Evolutionary conservation across 1,140 invertebrate species (phyloP).

Genomic region (Scylla paramamosain): DNA sequence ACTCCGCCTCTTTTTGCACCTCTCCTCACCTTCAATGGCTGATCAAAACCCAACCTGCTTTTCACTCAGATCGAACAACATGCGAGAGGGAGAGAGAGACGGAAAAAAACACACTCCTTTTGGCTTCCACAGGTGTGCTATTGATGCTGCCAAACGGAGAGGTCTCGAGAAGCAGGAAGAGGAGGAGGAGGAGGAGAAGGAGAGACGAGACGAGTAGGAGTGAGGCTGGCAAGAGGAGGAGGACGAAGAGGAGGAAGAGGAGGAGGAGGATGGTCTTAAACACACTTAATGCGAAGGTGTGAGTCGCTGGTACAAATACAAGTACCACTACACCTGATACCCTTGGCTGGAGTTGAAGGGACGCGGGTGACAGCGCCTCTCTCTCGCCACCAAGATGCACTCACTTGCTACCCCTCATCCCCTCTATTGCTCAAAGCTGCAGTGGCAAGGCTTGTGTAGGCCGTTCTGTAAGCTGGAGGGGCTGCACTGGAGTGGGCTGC

Average conservation of each 20-base stretch:
- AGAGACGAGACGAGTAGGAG: not conserved
- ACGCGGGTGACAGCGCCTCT: not conserved
- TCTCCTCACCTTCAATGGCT: not conserved
- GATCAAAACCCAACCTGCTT: not conserved
- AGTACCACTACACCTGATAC: not conserved
- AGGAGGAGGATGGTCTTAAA: not conserved
- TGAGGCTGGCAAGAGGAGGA: not conserved
- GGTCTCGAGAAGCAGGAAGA: not conserved
- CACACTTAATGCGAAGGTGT: not conserved
- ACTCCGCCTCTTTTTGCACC: not conserved
- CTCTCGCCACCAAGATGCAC: not conserved
- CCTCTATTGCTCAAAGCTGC: not conserved
- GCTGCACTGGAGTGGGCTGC: too few species aligned
- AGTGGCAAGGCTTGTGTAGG: not conserved
- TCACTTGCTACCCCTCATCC: not conserved
- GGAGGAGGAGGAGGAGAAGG: not conserved
- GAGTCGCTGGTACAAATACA: not conserved
- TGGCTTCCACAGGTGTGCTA: not conserved
- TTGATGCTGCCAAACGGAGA: not conserved
- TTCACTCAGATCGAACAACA: not conserved
- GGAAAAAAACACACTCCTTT: not conserved
- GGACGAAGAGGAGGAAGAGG: too few species aligned
- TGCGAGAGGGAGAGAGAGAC: too few species aligned
- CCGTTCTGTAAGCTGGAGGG: not conserved
- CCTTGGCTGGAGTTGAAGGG: not conserved